A percentile compares a stretch with the other conserved stretches of the same genome.
These are phyloP conservation scores for Drosophila lini DNA, from an alignment of 1,140 invertebrate species.

Conservation along the genomic window DNA sequence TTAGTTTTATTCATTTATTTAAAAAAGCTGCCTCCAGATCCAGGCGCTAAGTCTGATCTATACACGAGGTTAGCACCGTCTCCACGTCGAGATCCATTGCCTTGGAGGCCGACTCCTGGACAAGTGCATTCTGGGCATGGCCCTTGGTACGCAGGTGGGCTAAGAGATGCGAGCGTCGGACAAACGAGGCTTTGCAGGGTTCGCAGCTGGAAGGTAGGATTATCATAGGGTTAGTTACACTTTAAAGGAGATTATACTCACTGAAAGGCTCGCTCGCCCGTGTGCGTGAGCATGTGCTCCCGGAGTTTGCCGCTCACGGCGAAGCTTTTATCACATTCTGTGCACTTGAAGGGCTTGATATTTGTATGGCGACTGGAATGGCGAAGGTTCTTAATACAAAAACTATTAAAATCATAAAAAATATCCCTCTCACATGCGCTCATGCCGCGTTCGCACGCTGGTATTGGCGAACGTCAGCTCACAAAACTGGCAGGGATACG, in stretches of 20 bases:
- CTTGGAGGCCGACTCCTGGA: constrained; percentile 3
- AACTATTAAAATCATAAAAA: too few species aligned
- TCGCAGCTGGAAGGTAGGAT: constrained; percentile 53
- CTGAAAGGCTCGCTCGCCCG: constrained; percentile 89
- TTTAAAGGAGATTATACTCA: constrained; percentile 16
- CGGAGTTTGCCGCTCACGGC: constrained; percentile 99
- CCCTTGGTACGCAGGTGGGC: constrained; percentile 61
- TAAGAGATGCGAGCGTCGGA: constrained; percentile 56
- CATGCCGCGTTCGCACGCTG: constrained; percentile 63
- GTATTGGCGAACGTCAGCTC: constrained; percentile 55
- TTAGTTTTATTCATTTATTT: not conserved
- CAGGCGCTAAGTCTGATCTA: not conserved
- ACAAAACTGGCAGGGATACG: constrained; percentile 60
- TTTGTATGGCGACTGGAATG: constrained; percentile 57
- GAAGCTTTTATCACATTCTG: constrained; percentile 98
- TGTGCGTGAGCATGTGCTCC: constrained; percentile 98
- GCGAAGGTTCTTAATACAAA: not conserved
- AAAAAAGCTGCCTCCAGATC: too few species aligned
- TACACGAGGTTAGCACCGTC: constrained; percentile 30
- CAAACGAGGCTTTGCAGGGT: constrained; percentile 62
- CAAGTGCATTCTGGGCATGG: constrained; percentile 40
- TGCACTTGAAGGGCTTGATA: constrained; percentile 98
- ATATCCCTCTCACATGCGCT: constrained; percentile 46
- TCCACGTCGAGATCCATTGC: constrained; percentile 45
- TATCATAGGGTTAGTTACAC: not conserved